Conservation (phyloP, 2,797 vertebrate genomes). For the Knipowitschia caucasica region DNA sequence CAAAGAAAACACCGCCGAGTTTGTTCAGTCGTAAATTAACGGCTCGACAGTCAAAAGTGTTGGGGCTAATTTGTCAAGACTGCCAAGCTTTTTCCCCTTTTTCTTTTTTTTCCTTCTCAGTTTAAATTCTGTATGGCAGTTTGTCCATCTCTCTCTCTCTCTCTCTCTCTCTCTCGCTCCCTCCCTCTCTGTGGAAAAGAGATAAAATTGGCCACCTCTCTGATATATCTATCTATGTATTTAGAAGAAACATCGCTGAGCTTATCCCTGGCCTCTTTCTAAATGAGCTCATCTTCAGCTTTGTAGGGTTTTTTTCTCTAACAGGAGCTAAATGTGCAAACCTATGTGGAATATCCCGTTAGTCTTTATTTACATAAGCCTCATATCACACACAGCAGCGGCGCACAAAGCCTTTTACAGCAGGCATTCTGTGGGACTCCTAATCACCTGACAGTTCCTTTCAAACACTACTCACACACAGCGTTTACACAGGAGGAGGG, state of each 20-base stretch:
- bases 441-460: not conserved
- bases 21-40: slow-evolving; percentile 80
- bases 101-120: slow-evolving; percentile 37
- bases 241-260: too few relatives aligned
- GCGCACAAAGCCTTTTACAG: not conserved
- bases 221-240: too few relatives aligned
- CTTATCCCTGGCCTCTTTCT: too few relatives aligned
- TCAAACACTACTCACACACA: not conserved
- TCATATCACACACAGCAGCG: slow-evolving; percentile 7
- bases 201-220: too few relatives aligned
- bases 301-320: too few relatives aligned
- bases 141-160: too few relatives aligned
- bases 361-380: slow-evolving; percentile 6
- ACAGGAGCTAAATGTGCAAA: slow-evolving; percentile 55
- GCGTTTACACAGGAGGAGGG: too few relatives aligned
- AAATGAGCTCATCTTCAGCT: too few relatives aligned
- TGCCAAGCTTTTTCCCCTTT: slow-evolving; percentile 15
- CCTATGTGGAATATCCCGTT: slow-evolving; percentile 28
- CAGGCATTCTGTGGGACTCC: not conserved
- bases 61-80: slow-evolving; percentile 79
- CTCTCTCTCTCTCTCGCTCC: too few relatives aligned
- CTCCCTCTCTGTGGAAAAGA: slow-evolving; percentile 18
- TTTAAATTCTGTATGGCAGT: slow-evolving; percentile 74
- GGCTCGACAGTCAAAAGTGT: slow-evolving; percentile 78
- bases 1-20: slow-evolving; percentile 80